phyloP scores from a whole-genome alignment of 2,113 vertebrate species.

The Xyliphius kryptos region DNA sequence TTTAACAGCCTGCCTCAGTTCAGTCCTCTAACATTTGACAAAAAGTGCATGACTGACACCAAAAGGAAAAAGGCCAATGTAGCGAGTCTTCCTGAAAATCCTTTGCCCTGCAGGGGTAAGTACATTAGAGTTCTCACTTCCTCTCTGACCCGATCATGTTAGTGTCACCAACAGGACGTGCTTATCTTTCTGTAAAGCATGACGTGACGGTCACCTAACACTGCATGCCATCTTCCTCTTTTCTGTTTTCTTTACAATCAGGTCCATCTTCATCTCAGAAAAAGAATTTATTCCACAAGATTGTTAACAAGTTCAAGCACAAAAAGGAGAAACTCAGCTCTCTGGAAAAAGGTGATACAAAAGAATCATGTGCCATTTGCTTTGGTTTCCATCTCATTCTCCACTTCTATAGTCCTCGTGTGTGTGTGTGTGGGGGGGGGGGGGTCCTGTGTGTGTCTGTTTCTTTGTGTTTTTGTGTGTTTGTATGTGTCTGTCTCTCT shows the following conservation, averaged over 20 bases:
- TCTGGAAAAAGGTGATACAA: constrained; percentile 77
- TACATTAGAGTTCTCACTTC: constrained; percentile 24
- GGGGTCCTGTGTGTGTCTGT: background rate
- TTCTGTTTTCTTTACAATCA: constrained; percentile 56
- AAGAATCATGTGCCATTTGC: constrained; percentile 22
- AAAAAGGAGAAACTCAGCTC: constrained; percentile 86
- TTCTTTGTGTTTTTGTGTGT: background rate
- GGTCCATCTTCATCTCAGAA: constrained; percentile 90
- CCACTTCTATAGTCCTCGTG: background rate
- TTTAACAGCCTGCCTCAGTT: constrained; percentile 97
- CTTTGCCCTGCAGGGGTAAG: constrained; percentile 74
- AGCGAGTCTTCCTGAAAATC: constrained; percentile 63
- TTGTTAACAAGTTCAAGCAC: constrained; percentile 92
- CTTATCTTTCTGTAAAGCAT: constrained; percentile 26
- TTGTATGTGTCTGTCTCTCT: background rate
- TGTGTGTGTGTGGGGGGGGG: background rate
- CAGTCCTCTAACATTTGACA: constrained; percentile 91
- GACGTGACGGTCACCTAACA: constrained; percentile 51
- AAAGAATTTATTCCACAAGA: constrained; percentile 94
- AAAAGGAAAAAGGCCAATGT: constrained; percentile 83
- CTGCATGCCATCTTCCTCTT: constrained; percentile 59
- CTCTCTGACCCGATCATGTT: constrained; percentile 29
- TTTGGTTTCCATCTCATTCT: constrained; percentile 27
- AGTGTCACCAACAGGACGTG: constrained; percentile 14
- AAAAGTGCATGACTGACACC: constrained; percentile 75